Percentiles rank a stretch among this genome's conserved stretches.
phyloP scores from a whole-genome alignment of 2,888 invertebrate species.

The Dicranocentrus wangi region DNA sequence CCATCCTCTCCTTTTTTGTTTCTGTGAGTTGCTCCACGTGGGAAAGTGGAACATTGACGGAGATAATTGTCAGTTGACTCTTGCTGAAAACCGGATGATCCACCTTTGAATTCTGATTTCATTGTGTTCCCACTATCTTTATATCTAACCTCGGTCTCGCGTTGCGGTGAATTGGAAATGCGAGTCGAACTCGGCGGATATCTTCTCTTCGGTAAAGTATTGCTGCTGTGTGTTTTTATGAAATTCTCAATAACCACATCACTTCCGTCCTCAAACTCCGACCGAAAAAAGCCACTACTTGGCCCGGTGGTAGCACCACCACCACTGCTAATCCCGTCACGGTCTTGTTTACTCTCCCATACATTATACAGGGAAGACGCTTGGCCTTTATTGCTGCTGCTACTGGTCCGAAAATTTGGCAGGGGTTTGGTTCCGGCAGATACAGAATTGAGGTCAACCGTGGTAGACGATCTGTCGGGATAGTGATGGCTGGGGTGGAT shows the following conservation, averaged over 20 bases:
- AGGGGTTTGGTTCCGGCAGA: slow-evolving; percentile 57
- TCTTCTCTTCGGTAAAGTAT: slow-evolving; percentile 53
- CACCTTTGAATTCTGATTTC: background rate
- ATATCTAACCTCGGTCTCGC: slow-evolving; percentile 32
- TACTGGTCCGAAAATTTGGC: slow-evolving; percentile 59
- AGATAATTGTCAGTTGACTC: slow-evolving; percentile 61
- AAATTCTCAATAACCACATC: slow-evolving; percentile 68
- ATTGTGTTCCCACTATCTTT: slow-evolving; percentile 24
- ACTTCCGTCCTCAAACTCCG: slow-evolving; percentile 62
- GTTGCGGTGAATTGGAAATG: slow-evolving; percentile 26
- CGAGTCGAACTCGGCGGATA: slow-evolving; percentile 59
- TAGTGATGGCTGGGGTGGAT: slow-evolving; percentile 15
- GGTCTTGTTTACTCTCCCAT: slow-evolving; percentile 28
- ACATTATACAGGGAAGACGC: slow-evolving; percentile 29
- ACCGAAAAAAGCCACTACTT: slow-evolving; percentile 45
- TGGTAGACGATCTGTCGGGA: slow-evolving; percentile 43
- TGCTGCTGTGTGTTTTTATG: slow-evolving; percentile 63
- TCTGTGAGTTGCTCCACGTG: slow-evolving; percentile 58
- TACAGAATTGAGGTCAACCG: slow-evolving; percentile 60
- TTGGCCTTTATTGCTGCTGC: background rate
- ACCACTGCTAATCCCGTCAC: slow-evolving; percentile 5
- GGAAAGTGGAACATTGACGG: slow-evolving; percentile 68
- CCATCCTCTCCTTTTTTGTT: slow-evolving; percentile 16
- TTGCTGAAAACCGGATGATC: slow-evolving; percentile 40
- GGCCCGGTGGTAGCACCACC: slow-evolving; percentile 3